Conservation (phyloP, 2,888 invertebrate genomes). For the Cosmorhoe ocellata region DNA sequence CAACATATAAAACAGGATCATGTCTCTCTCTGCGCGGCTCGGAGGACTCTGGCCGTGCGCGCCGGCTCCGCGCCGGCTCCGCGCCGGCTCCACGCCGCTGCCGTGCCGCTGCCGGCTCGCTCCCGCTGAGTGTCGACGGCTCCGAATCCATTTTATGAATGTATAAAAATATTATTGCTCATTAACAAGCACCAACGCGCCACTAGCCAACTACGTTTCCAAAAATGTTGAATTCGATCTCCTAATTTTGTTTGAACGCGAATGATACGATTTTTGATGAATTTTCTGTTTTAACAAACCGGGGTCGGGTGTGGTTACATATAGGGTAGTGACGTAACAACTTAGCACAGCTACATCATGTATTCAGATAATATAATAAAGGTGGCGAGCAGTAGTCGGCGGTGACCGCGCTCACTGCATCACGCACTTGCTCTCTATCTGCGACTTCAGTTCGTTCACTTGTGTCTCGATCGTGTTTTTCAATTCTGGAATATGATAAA, state of each 20-base stretch:
- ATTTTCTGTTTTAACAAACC: conserved; percentile 36
- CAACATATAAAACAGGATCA: conserved; percentile 67
- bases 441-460: conserved; percentile 97
- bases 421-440: conserved; percentile 98
- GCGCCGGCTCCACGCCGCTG: conserved; percentile 39
- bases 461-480: conserved; percentile 98
- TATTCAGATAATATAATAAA: conserved; percentile 59
- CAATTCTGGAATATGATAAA: conserved; percentile 88
- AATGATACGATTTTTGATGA: conserved; percentile 59
- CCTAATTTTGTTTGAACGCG: conserved; percentile 67
- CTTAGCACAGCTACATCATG: conserved; percentile 80
- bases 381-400: conserved; percentile 30
- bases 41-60: not conserved
- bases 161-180: conserved; percentile 83
- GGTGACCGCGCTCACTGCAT: conserved; percentile 88
- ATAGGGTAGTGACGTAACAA: conserved; percentile 65
- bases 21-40: conserved; percentile 27
- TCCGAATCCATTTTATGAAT: conserved; percentile 69
- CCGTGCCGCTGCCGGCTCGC: conserved; percentile 37
- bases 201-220: conserved; percentile 76
- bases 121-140: conserved; percentile 53
- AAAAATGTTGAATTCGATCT: conserved; percentile 59
- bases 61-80: conserved; percentile 18
- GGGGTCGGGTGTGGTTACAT: conserved; percentile 47
- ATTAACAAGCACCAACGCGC: conserved; percentile 81